Base-by-base conservation (phyloP, 2,888 invertebrate genomes). In the Helicoverpa assulta region DNA sequence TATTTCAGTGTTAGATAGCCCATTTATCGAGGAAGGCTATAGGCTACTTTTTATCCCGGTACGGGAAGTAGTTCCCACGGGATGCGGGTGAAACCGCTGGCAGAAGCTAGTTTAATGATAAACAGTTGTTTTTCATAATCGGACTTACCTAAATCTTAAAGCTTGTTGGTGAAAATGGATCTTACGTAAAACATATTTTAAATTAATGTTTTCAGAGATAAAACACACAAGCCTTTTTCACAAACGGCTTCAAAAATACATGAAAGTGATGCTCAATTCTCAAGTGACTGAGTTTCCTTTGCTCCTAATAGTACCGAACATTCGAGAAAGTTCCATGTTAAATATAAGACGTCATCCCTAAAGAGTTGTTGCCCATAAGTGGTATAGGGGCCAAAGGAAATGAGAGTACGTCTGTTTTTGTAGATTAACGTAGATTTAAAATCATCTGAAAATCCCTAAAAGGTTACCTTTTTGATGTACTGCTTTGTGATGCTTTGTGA, bases 221-320 rank as follows among this genome's bases (percentile, higher is more conserved):
- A 19, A 65, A 26, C n/a, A 50, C 43, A 55, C 10, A 60, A 16
- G 52, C 0, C 18, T 1, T 18, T 37, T n/a, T 57, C 4, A 51
- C 16, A 37, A 55, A 76, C 26, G 10, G 21, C 18, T 59, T 54
- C 37, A 59, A 78, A 76, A 80, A 68, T 66, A 77, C 65, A 76
- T 80, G 55, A 76, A 76, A 76, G 80, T 43, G 53, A 59, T 56
- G 63, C 47, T 47, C 60, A 80, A 76, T 71, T 77, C 77, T 80
- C 80, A 76, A 60, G 55, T 76, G 77, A 71, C 66, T 70, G 63
- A 40, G 29, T 80, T 77, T 37, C 43, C 59, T 80, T 70, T 67
- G 55, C 58, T 56, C 21, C 8, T 62, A 70, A 80, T 63, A 65
- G 64, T 19, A 33, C 33, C 55, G 61, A 76, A 53, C 37, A 47